phyloP scores from a whole-genome alignment of 1,140 invertebrate species.

The Hetaerina americana region DNA sequence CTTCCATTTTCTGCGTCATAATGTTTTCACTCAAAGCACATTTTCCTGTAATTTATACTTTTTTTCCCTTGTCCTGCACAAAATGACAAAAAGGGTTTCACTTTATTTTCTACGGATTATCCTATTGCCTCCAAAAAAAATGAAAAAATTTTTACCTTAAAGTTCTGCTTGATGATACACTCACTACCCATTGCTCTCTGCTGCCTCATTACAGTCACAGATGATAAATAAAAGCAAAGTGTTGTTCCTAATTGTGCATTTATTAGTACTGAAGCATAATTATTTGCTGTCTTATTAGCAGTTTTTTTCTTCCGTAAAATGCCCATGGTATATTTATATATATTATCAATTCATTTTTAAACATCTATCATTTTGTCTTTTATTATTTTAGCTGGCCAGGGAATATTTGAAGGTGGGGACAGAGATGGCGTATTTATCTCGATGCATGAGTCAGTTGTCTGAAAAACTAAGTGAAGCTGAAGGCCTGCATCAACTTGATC shows the following conservation, averaged over 20 bases:
- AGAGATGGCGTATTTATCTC: slow-evolving; percentile 54
- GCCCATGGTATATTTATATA: background rate
- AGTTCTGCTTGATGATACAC: too few relatives aligned
- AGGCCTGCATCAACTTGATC: slow-evolving; percentile 31
- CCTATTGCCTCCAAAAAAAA: too few relatives aligned
- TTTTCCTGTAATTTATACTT: too few relatives aligned
- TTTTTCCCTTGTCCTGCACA: too few relatives aligned
- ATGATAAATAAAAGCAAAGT: background rate
- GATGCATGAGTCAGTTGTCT: slow-evolving; percentile 50
- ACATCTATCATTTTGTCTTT: slow-evolving; percentile 1
- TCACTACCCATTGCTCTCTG: too few relatives aligned
- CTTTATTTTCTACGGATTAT: too few relatives aligned
- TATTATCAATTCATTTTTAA: background rate
- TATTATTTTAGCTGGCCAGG: slow-evolving; percentile 37
- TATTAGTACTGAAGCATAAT: background rate
- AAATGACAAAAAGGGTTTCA: too few relatives aligned
- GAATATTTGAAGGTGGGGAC: slow-evolving; percentile 49
- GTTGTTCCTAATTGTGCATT: background rate
- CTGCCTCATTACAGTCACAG: background rate
- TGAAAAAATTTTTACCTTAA: too few relatives aligned
- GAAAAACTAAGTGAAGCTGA: slow-evolving; percentile 48
- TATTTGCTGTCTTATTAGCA: background rate
- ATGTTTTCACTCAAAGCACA: too few relatives aligned
- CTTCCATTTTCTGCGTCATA: too few relatives aligned
- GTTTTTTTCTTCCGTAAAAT: background rate